These are phyloP conservation scores for Salmo trutta DNA, from an alignment of 2,797 vertebrate species.

Conservation along the genomic window DNA sequence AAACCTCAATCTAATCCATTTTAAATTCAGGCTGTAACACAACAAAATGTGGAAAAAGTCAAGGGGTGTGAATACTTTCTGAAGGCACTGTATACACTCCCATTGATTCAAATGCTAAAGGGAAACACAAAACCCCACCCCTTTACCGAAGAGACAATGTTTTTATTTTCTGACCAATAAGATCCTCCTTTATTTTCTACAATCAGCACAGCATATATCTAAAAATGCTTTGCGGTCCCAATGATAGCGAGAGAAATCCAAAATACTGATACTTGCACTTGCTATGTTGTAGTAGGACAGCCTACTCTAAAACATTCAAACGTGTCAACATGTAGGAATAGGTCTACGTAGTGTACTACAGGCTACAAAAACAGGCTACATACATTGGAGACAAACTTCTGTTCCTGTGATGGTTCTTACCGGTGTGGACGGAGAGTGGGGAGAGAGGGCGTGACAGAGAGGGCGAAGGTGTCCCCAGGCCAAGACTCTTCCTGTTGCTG, in stretches of 20 bases:
- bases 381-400: background rate
- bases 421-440: conserved; percentile 89
- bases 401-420: conserved; percentile 69
- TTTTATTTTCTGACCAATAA: background rate
- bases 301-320: background rate
- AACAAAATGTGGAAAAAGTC: too few species aligned
- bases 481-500: conserved; percentile 91
- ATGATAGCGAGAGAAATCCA: background rate
- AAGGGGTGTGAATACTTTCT: too few species aligned
- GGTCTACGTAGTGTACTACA: too few species aligned
- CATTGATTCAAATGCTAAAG: background rate
- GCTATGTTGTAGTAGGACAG: background rate
- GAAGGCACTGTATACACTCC: background rate
- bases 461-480: conserved; percentile 90
- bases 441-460: conserved; percentile 93
- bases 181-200: background rate
- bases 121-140: background rate
- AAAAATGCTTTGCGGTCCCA: too few species aligned
- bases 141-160: background rate
- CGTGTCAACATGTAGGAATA: background rate
- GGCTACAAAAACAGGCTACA: background rate
- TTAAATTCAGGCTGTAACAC: too few species aligned
- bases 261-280: background rate
- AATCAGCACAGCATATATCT: background rate
- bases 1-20: too few species aligned